Conservation (phyloP, 2,797 vertebrate genomes). For the Spinus pinus region DNA sequence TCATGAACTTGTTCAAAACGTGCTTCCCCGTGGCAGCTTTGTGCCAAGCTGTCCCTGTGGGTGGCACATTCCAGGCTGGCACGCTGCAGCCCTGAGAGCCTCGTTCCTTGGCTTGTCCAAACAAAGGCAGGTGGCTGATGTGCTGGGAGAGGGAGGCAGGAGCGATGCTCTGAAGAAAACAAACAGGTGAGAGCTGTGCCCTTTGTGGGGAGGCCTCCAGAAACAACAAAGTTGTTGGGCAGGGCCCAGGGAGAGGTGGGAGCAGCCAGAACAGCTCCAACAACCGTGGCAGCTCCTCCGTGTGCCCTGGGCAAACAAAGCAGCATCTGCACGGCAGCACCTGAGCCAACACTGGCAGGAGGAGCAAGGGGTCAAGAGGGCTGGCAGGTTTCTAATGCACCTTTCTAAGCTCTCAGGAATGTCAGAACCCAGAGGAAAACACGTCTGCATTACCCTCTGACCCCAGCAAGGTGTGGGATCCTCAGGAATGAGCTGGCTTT, state of each 20-base stretch:
- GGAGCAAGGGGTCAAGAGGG: neutral
- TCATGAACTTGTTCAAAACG: neutral
- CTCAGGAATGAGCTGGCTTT: neutral
- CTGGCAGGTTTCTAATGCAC: neutral
- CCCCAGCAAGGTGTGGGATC: neutral
- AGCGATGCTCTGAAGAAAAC: neutral
- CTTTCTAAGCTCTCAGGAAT: neutral
- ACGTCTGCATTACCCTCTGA: fast-evolving
- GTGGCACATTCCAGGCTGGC: neutral
- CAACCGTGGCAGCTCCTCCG: fast-evolving
- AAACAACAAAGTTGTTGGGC: neutral
- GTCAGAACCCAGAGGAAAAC: neutral
- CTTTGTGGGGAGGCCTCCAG: neutral
- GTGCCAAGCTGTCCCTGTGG: neutral
- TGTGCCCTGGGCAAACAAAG: neutral
- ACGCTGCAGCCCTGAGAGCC: neutral
- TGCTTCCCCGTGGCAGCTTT: neutral
- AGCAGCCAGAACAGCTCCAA: neutral
- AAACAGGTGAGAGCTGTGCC: neutral
- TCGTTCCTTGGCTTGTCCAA: neutral
- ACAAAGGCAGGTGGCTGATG: neutral
- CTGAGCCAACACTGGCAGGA: neutral
- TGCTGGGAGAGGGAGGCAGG: fast-evolving
- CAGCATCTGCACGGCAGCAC: neutral
- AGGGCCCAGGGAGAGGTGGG: fast-evolving